phyloP scores from a whole-genome alignment of 2,888 invertebrate genomes.

The Vandiemenella viatica region DNA sequence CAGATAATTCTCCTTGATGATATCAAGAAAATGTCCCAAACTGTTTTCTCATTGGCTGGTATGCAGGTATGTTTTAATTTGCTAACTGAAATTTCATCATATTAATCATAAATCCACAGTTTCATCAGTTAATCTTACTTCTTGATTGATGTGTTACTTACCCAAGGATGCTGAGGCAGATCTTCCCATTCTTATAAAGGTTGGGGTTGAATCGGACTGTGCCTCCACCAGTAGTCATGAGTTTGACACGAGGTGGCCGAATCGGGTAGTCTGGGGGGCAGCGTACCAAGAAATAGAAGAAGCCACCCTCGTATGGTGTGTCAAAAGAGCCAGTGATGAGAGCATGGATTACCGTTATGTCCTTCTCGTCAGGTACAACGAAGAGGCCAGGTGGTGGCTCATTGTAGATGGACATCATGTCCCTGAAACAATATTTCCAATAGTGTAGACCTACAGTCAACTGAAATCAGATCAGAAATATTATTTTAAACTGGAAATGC shows the following conservation, averaged over 20 bases:
- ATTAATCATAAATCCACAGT: background rate
- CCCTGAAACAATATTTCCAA: too few species aligned
- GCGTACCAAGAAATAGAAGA: slow-evolving; percentile 35
- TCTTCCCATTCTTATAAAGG: slow-evolving; percentile 43
- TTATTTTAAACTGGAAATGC: too few species aligned
- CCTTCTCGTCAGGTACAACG: slow-evolving; percentile 36
- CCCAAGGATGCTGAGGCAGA: slow-evolving; percentile 19
- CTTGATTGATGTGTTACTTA: background rate
- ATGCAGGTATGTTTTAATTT: too few species aligned
- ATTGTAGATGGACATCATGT: slow-evolving; percentile 37
- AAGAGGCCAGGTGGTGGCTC: slow-evolving; percentile 41
- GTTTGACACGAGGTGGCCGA: slow-evolving; percentile 38
- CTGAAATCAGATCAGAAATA: too few species aligned
- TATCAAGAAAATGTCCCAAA: too few species aligned
- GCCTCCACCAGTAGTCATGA: slow-evolving; percentile 42
- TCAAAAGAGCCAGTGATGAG: slow-evolving; percentile 41
- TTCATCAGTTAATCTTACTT: background rate
- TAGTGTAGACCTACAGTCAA: too few species aligned
- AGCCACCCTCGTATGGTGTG: slow-evolving; percentile 43
- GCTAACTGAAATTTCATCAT: background rate
- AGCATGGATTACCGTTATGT: slow-evolving; percentile 38
- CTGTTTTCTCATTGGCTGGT: too few species aligned
- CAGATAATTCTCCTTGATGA: too few species aligned
- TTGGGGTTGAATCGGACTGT: slow-evolving; percentile 46
- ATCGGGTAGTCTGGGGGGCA: slow-evolving; percentile 41